Evolutionary conservation across 35 echinoderm and acorn worm species (phyloP), one percentile per base, ranked within the genome.

Genomic region (Chiridota heheva): DNA sequence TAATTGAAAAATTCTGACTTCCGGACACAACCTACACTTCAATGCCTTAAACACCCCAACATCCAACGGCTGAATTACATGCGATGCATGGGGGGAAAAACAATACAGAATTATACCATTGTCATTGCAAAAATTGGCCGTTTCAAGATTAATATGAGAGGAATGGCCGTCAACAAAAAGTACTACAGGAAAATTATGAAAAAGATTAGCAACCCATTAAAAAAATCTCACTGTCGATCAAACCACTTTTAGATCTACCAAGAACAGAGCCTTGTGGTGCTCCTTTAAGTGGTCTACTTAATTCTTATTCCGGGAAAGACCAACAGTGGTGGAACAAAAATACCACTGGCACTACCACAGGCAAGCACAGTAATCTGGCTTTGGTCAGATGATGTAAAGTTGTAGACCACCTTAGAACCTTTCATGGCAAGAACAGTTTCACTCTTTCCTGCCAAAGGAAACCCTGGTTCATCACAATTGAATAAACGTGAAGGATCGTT

Each of bases 381-480:
- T 64, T 72, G 78, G 51, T 62, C 56, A 0, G 40, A 81, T 6
- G 74, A 70, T 13, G 34, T 49, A 3, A 70, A 49, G 0, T 60
- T n/a, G 40, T 69, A 72, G 4, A 91, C 62, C 36, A 68, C 73
- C 26, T 70, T 80, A 0, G 82, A 72, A 33, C 89, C 83, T 13
- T 40, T 61, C 6, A 18, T 18, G 2, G 82, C 89, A 6, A 86
- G 36, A 12, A 81, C 82, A 36, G 44, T 69, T 55, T 86, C 88
- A 0, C 63, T 41, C 63, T 91, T 86, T 13, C 53, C 73, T 33
- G 57, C 56, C 4, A 91, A 55, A 18, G 60, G 82, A 44, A 91
- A 91, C 1, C 89, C 60, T 16, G 35, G 70, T 60, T 91, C 75
- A 41, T 91, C 89, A 2, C 72, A 73, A 44, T 91, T 91, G 43